Base-by-base conservation (phyloP, 2,113 vertebrate species). In the Casuarius casuarius region DNA sequence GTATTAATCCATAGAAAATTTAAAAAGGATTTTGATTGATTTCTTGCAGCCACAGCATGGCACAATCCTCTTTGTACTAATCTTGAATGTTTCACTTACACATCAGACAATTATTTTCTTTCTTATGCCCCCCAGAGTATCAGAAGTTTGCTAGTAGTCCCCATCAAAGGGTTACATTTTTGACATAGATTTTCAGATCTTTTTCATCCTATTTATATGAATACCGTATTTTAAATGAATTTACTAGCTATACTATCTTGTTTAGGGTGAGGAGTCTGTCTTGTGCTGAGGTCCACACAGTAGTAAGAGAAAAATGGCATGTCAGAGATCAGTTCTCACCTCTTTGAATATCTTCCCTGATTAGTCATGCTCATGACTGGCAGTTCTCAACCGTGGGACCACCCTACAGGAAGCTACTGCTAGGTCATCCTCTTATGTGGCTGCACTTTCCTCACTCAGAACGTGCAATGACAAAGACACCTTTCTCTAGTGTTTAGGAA, bases 351-450 rank as follows among this genome's bases (percentile, higher is more conserved):
- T 63, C n/a, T 72, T 28, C 16, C 16, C n/a, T 42, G 8, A 4
- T 67, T 33, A 71, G 33, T 56, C 48, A 78, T 51, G 25, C 3
- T 66, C 21, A 12, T 4, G 1, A 7, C 11, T 75, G 58, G 9
- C 48, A 59, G 16, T 33, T 83, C 2, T 33, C 46, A 71, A 1
- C 0, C 44, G 9, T 5, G 7, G 15, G 31, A 31, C 2, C 13
- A 72, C 58, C 52, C 20, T 3, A 18, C 10, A 52, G 44, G 12
- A 38, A 74, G 8, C 2, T 73, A 17, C 6, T 62, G 18, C 35
- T 26, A 5, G 0, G 0, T 62, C 26, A 16, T 22, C 74, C 25
- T 9, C 40, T 44, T 72, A 26, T 2, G 2, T 48, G 21, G 16
- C 56, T 84, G 44, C 8, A 9, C 6, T 35, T 35, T 25, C 21